Evolutionary conservation across 2,113 vertebrate genomes (phyloP).

Genomic region (Cyprinodon brontotheroides): DNA sequence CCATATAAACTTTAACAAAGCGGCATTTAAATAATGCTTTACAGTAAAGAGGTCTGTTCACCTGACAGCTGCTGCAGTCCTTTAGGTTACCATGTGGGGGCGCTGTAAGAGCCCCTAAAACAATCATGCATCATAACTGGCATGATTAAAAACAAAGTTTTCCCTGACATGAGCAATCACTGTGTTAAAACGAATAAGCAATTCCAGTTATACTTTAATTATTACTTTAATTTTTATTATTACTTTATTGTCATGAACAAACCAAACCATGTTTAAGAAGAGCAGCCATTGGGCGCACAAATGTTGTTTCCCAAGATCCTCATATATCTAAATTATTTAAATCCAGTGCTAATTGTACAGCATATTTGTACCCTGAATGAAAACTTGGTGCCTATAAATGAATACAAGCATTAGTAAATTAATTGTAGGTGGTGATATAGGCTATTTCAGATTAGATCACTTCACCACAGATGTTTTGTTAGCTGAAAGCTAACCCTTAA

Average conservation of each 20-base stretch:
- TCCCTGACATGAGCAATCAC: neutral
- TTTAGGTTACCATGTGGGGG: constrained; percentile 48
- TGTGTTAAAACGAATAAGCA: neutral
- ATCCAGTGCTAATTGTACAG: neutral
- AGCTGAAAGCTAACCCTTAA: neutral
- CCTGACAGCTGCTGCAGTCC: constrained; percentile 45
- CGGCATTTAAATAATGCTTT: neutral
- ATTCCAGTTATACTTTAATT: neutral
- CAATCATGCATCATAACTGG: neutral
- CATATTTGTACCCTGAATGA: neutral
- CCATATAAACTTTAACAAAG: neutral
- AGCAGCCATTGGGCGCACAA: neutral
- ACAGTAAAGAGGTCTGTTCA: constrained; percentile 6
- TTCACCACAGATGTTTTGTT: neutral
- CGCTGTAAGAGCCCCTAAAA: constrained; percentile 37
- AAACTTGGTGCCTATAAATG: neutral
- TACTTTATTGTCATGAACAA: neutral
- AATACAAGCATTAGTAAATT: neutral
- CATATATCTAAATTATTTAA: neutral
- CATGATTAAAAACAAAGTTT: neutral
- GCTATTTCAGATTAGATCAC: too few species aligned
- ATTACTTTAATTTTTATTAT: too few species aligned
- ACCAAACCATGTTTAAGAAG: neutral
- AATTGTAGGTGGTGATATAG: too few species aligned
- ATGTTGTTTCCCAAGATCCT: neutral